Evolutionary conservation across 2,797 vertebrate species (phyloP), one percentile per base, ranked within the genome.

Genomic region (Malacoctenus gilli): DNA sequence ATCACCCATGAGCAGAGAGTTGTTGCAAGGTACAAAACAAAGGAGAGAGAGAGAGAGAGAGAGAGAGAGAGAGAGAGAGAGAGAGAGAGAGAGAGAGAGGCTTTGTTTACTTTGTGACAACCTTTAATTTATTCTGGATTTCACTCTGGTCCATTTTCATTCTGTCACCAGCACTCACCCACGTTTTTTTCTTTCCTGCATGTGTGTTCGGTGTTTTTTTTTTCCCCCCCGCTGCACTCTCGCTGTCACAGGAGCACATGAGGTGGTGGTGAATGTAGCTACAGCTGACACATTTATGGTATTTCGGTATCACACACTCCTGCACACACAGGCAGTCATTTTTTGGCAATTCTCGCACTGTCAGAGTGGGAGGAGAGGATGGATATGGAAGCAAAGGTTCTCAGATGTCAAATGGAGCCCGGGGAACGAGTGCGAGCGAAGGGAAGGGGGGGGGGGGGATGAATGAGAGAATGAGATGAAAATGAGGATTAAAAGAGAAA

Each of bases 211-310:
- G n/a, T n/a, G 76, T 68, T 62, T 16, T 80, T 91, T n/a, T n/a
- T n/a, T n/a, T n/a, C n/a, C n/a, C n/a, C n/a, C n/a, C n/a, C n/a
- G 55, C 88, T 84, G 1, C 89, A 88, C 66, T 92, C 92, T 41
- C 9, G 25, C 25, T 5, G 94, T 80, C 65, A 94, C 88, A 85
- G 50, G 82, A 85, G 4, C 72, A 81, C 36, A 93, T 81, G 19
- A 93, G 18, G 60, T 90, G 94, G 59, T 92, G 93, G 22, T 88
- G 92, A 94, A 90, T n/a, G 68, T 92, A 93, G 49, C 69, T 90
- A 83, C 93, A 92, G 72, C 89, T 92, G 59, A 92, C 91, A 13
- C 93, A 93, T 84, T 91, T 92, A 79, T 91, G 83, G 44, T 92
- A 80, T 72, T 93, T 94, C 67, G 80, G 82, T 43, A 92, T 76